Evolutionary conservation across 2,888 invertebrate species (phyloP).

Genomic region (Sabellastarte sp.): DNA sequence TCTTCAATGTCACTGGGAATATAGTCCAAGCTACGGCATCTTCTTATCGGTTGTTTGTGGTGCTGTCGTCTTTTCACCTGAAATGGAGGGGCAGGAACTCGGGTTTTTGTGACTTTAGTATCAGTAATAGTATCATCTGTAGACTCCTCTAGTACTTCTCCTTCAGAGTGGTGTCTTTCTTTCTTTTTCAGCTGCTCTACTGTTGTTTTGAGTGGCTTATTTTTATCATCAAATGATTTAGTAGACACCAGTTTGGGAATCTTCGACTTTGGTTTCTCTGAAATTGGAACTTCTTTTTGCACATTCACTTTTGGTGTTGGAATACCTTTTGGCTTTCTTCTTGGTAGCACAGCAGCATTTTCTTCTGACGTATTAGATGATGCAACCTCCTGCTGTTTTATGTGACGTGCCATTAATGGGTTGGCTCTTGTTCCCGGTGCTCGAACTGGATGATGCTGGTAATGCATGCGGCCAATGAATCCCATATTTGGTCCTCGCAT

Average conservation of each 20-base stretch:
- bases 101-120: neutral
- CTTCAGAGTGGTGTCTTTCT: neutral
- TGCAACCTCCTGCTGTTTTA: neutral
- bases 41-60: slow-evolving; percentile 43
- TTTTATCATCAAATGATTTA: neutral
- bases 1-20: slow-evolving; percentile 55
- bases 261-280: neutral
- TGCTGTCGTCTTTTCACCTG: slow-evolving; percentile 46
- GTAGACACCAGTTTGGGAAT: neutral
- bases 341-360: too few species aligned
- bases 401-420: neutral
- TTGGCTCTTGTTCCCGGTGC: neutral
- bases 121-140: neutral
- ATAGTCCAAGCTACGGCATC: slow-evolving; percentile 54
- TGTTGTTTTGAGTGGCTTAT: too few species aligned
- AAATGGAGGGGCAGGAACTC: slow-evolving; percentile 16
- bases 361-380: too few species aligned
- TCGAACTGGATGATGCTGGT: too few species aligned
- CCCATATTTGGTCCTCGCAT: too few species aligned
- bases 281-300: neutral
- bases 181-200: neutral
- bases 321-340: too few species aligned
- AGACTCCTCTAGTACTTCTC: neutral
- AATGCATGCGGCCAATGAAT: too few species aligned
- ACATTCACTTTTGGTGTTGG: too few species aligned